These are phyloP conservation scores for Daphoenositta chrysoptera DNA, from an alignment of 2,113 vertebrate species.

Conservation along the genomic window DNA sequence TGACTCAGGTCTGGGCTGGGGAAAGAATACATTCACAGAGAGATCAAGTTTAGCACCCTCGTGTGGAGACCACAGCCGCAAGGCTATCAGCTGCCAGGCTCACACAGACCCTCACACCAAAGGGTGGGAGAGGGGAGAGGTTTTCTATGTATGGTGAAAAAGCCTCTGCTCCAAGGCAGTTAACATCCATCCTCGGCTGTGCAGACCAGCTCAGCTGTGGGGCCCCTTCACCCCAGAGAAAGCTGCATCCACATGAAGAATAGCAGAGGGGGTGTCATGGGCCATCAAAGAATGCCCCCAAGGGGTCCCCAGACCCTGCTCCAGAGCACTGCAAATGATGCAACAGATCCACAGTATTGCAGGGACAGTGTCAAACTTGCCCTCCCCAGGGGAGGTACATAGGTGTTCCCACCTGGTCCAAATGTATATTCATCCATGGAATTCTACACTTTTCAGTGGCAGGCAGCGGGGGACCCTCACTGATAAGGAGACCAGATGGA, in stretches of 20 bases:
- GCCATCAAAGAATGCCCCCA: not conserved
- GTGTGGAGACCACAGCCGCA: not conserved
- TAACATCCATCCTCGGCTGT: no score
- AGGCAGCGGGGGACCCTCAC: not conserved
- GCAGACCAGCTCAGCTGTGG: not conserved
- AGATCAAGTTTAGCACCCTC: not conserved
- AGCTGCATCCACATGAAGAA: not conserved
- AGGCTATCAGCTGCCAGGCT: not conserved
- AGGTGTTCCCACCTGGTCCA: not conserved
- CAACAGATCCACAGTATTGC: not conserved
- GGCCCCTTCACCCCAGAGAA: not conserved
- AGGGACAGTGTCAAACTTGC: not conserved
- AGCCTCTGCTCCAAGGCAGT: not conserved
- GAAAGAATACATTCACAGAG: no score
- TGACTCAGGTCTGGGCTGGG: not conserved
- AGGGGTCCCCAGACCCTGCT: not conserved
- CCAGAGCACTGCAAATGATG: not conserved
- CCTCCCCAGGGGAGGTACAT: no score
- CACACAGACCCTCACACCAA: not conserved
- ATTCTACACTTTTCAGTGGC: fast-evolving
- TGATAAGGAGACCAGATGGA: not conserved
- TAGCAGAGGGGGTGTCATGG: no score
- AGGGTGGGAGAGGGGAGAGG: no score
- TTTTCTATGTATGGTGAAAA: not conserved
- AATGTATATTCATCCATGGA: no score